Base-by-base conservation (phyloP, 2,888 invertebrate species). In the Meliscaeva auricollis region DNA sequence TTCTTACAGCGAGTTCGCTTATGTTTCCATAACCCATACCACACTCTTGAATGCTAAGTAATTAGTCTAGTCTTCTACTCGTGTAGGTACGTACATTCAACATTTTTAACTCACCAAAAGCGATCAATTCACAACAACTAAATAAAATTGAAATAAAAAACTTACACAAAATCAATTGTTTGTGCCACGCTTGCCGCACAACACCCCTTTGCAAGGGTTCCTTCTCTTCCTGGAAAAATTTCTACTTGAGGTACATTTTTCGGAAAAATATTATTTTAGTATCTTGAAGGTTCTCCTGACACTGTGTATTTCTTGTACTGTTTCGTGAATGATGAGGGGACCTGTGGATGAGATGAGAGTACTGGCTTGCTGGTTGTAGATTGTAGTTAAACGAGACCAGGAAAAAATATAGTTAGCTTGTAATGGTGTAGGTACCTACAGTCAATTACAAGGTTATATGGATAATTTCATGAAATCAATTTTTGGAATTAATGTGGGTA, bases 51-150 rank as follows among this genome's bases (percentile, higher is more conserved):
- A 81, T 76, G 56, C 64, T 81, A 85, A 81, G 81, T 85, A 85
- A 85, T 85, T 85, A 85, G 81, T 85, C 81, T 85, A 85, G 81
- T 85, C 81, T 81, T 85, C 68, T 32, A 60, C 56, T 60, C 58
- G 68, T 64, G 68, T 50, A 38, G 3, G 9, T 38, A 35, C 32
- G 4, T 38, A 80, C 56, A 69, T 76, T 58, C 50, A 73, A 64
- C 72, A 73, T 73, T 81, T 69, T 81, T 69, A 48, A 69, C 81
- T 64, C 72, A 73, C 76, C 72, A 68, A 68, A 77, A 81, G 68
- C 81, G 76, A 77, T 85, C 85, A 85, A 85, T 85, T 85, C 38
- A 77, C 44, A 77, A 52, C 72, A 50, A 73, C 66, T 76, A 85
- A 85, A 81, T 80, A 81, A 81, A 73, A 64, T 58, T 13, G 8